phyloP scores from a whole-genome alignment of 2,113 vertebrate species.

The Dryoscopus gambensis region DNA sequence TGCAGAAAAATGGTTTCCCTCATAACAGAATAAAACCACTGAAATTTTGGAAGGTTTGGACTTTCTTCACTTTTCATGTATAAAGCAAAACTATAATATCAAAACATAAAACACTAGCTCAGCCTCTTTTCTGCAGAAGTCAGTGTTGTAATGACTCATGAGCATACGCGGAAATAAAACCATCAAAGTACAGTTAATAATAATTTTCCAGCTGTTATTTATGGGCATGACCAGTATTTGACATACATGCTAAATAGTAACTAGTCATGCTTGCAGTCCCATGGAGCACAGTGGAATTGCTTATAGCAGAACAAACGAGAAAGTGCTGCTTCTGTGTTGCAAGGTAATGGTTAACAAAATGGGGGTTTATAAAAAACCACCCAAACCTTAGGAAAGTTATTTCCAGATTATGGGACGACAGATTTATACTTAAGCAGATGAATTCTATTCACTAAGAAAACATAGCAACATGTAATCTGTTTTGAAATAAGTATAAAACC shows the following conservation, averaged over 20 bases:
- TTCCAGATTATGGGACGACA: neutral
- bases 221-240: neutral
- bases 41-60: neutral
- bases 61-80: neutral
- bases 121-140: neutral
- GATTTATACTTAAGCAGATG: neutral
- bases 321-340: neutral
- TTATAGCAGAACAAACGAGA: neutral
- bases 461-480: neutral
- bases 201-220: neutral
- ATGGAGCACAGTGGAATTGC: neutral
- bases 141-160: neutral
- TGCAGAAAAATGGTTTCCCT: neutral
- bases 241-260: neutral
- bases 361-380: neutral
- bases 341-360: slow-evolving; percentile 32
- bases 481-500: slow-evolving; percentile 28
- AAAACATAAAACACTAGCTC: neutral
- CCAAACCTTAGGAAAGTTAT: neutral
- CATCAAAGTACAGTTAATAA: neutral
- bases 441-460: neutral
- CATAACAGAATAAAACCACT: neutral
- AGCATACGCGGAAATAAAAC: neutral
- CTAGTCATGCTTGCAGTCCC: neutral
- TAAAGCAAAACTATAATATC: neutral